Evolutionary conservation across 2,888 invertebrate species (phyloP), one percentile per base, ranked within the genome.

Genomic region (Rhimphoctona megacephalus): DNA sequence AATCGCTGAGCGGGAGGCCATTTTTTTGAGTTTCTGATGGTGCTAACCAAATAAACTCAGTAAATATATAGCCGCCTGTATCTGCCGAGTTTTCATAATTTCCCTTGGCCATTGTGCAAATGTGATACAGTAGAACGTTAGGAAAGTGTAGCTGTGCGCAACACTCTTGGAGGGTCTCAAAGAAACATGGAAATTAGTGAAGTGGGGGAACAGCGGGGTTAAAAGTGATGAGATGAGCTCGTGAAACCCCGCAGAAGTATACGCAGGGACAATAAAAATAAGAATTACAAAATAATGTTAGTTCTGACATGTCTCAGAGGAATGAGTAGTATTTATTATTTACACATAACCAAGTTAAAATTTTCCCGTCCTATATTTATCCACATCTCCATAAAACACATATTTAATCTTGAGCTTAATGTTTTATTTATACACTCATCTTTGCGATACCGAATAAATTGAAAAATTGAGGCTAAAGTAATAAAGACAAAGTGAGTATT

Each of bases 381-480:
- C 66, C 39, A 19, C 14, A 46, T 36, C 17, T n/a, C 66, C 66
- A 73, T 66, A 54, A 73, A 81, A 81, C 52, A n/a, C 36, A 49
- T 73, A 72, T 52, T 66, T 57, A 36, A 73, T 64, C 66, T 52
- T 39, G 69, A 22, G 39, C 17, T 33, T 19, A 36, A 36, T 49
- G 64, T 66, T 52, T 81, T 66, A 72, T 81, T 64, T 43, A 49
- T 43, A 57, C 66, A 57, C 52, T 64, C 22, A 17, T 49, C 43
- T 19, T n/a, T 3, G 52, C 19, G n/a, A 66, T 66, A 81, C 22
- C 67, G 57, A 49, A 36, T 22, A 52, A 76, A 30, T 69, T 81
- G 81, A 61, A 80, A 80, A 79, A 69, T 2, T 67, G n/a, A 46
- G 39, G 78, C 61, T 39, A 66, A 72, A 77, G 25, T 19, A 67